Percentiles rank a stretch among this genome's conserved stretches.
These are phyloP conservation scores for Sebastes kiyomatsui DNA, from an alignment of 2,797 vertebrate species.

Conservation along the genomic window DNA sequence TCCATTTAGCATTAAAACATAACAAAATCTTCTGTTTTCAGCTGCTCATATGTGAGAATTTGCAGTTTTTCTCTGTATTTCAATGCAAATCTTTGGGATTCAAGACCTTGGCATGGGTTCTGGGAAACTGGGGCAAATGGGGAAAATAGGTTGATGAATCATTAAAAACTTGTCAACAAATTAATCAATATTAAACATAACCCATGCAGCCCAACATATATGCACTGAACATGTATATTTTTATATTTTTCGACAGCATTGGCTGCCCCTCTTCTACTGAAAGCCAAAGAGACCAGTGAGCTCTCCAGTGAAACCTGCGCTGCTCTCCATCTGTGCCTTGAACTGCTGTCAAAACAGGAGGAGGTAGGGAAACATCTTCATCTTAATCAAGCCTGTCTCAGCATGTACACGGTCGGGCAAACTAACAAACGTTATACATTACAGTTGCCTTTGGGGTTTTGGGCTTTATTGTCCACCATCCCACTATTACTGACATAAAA, in stretches of 20 bases:
- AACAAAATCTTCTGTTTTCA: not conserved
- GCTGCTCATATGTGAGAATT: not conserved
- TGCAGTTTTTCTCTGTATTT: not conserved
- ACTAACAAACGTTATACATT: not conserved
- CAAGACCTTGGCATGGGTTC: not conserved
- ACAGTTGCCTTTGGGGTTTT: not conserved
- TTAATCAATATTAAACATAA: not conserved
- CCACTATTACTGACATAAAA: not conserved
- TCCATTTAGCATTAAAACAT: not conserved
- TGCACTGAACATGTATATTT: not conserved
- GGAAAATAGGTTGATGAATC: not conserved
- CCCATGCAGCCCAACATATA: not conserved
- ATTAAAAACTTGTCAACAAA: not conserved
- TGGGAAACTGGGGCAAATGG: no score
- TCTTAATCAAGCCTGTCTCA: not conserved
- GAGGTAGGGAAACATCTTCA: slow-evolving; percentile 78
- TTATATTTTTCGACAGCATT: slow-evolving; percentile 70
- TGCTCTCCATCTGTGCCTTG: slow-evolving; percentile 86
- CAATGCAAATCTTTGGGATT: not conserved
- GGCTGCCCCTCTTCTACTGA: slow-evolving; percentile 83
- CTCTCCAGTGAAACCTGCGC: slow-evolving; percentile 87
- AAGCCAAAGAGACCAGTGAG: slow-evolving; percentile 88
- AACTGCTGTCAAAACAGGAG: slow-evolving; percentile 88
- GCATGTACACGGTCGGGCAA: not conserved
- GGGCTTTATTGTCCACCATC: not conserved